Conservation (phyloP, 2,113 vertebrate genomes). For the Stegostoma tigrinum region DNA sequence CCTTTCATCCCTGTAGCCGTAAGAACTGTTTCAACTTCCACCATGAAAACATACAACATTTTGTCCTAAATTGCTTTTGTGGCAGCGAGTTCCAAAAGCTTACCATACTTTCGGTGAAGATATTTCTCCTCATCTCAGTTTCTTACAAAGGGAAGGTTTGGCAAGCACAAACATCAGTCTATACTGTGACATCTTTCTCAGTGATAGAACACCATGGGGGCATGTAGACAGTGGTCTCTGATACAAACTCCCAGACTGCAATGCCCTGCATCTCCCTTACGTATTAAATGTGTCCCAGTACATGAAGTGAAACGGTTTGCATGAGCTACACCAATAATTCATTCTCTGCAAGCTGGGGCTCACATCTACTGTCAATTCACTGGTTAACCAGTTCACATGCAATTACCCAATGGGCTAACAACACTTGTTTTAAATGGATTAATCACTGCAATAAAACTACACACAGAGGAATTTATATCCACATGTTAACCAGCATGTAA, state of each 20-base stretch:
- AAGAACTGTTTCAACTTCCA: no score
- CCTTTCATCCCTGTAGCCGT: no score
- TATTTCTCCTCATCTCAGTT: no score
- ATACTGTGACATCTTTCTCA: not conserved
- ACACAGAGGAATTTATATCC: not conserved
- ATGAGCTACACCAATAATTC: not conserved
- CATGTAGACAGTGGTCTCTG: no score
- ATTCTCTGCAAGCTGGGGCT: not conserved
- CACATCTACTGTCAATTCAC: not conserved
- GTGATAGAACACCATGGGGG: not conserved
- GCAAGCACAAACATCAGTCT: not conserved
- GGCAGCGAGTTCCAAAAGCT: no score
- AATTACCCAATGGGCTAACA: not conserved
- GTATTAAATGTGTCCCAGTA: not conserved
- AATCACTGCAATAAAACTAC: not conserved
- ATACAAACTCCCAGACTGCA: not conserved
- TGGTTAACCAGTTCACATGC: not conserved
- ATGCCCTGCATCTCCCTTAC: not conserved
- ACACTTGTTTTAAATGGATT: constrained; percentile 21
- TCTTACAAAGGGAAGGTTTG: not conserved
- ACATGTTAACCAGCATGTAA: constrained; percentile 17
- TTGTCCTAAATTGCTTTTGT: no score
- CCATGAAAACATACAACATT: no score
- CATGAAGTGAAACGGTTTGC: not conserved
- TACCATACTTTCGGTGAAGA: no score